Conservation (phyloP, 2,797 vertebrate species). For the Leptatherina wallacei region DNA sequence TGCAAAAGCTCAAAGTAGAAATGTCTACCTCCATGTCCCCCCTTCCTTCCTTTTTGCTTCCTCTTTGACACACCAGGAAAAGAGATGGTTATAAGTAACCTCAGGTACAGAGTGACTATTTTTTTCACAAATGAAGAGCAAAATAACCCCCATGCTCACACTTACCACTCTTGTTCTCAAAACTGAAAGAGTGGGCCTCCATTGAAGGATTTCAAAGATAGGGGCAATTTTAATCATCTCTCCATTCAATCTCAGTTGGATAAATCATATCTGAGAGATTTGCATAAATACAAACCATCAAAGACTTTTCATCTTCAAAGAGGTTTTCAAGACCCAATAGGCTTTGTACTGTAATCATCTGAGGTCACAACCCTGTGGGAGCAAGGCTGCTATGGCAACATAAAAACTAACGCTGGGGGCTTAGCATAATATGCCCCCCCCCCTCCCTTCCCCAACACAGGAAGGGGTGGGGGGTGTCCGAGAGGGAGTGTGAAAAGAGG, state of each 20-base stretch:
- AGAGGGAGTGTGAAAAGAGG: constrained; percentile 73
- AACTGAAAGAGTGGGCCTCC: constrained; percentile 91
- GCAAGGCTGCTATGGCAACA: constrained; percentile 99
- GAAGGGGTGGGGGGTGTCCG: constrained; percentile 51
- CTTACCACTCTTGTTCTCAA: constrained; percentile 86
- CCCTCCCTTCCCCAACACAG: constrained; percentile 66
- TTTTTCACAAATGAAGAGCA: constrained; percentile 86
- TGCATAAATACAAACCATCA: constrained; percentile 99
- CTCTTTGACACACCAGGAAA: constrained; percentile 77
- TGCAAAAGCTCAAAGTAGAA: constrained; percentile 85
- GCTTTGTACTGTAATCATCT: constrained; percentile 99
- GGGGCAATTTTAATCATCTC: constrained; percentile 99
- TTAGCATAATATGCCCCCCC: constrained; percentile 94
- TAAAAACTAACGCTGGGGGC: constrained; percentile 99
- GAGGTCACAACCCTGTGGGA: constrained; percentile 99
- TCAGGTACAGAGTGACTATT: constrained; percentile 88
- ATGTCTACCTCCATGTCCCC: constrained; percentile 87
- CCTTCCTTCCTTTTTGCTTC: constrained; percentile 56
- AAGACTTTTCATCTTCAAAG: constrained; percentile 99
- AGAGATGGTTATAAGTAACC: constrained; percentile 86
- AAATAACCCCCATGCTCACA: constrained; percentile 87
- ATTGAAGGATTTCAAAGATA: constrained; percentile 94
- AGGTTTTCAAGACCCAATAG: constrained; percentile 99
- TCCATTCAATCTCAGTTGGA: constrained; percentile 99
- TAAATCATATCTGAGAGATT: constrained; percentile 99